Percentiles rank a stretch among this genome's conserved stretches.
These are phyloP conservation scores for Phrynocephalus vlangalii DNA, from an alignment of 2,797 vertebrate genomes.

Conservation along the genomic window DNA sequence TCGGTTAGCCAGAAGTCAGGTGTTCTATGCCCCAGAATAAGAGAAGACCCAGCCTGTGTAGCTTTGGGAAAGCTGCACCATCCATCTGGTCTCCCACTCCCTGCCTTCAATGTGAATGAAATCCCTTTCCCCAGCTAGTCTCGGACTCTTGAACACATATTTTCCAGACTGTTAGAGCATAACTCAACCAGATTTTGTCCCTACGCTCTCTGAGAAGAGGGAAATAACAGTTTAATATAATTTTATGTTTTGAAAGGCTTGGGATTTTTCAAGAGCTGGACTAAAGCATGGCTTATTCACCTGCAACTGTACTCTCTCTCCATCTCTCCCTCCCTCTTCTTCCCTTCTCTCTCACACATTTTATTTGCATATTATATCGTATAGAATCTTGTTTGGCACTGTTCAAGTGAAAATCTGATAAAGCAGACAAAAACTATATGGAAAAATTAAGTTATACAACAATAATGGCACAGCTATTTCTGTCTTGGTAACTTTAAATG, in stretches of 20 bases:
- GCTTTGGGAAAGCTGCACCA: neutral
- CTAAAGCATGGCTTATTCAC: neutral
- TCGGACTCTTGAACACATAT: neutral
- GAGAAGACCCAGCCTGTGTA: too few relatives aligned
- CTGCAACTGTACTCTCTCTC: too few relatives aligned
- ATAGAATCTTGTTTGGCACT: neutral
- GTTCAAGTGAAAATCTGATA: neutral
- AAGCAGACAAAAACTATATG: neutral
- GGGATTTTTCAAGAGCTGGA: constrained; percentile 3
- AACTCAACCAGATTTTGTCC: neutral
- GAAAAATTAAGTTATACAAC: constrained; percentile 38
- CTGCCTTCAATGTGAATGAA: neutral
- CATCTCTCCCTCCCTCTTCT: too few relatives aligned
- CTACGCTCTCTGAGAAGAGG: neutral
- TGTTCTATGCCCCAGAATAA: too few relatives aligned
- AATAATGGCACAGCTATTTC: constrained; percentile 36
- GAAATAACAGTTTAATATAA: neutral
- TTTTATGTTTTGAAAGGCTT: neutral
- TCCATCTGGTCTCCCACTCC: neutral
- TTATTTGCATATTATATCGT: neutral
- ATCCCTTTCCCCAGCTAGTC: neutral
- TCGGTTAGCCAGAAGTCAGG: too few relatives aligned
- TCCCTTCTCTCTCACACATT: too few relatives aligned
- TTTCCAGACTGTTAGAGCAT: neutral
- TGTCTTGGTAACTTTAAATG: constrained; percentile 20